These are phyloP conservation scores for Caretta caretta DNA, from an alignment of 2,113 vertebrate genomes.

Conservation along the genomic window DNA sequence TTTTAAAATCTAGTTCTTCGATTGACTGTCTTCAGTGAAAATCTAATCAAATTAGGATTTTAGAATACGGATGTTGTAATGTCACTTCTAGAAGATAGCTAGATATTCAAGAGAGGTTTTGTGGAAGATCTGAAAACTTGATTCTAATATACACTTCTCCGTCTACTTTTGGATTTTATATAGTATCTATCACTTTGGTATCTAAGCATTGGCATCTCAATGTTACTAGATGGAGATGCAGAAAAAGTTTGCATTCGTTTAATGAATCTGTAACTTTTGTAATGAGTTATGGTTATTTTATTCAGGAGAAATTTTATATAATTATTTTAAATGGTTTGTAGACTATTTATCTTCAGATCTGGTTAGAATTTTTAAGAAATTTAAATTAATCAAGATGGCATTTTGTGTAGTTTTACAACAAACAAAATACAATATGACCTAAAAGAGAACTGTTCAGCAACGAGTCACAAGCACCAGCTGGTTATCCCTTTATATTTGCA, in stretches of 20 bases:
- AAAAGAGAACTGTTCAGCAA: not conserved
- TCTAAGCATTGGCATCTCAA: not conserved
- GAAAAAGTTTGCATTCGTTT: not conserved
- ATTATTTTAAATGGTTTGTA: not conserved
- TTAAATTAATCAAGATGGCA: not conserved
- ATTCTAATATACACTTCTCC: not conserved
- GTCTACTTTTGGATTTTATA: not conserved
- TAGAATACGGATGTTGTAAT: constrained; percentile 23
- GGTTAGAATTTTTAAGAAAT: constrained; percentile 1
- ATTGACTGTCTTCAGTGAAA: constrained; percentile 43
- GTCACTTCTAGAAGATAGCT: constrained; percentile 15
- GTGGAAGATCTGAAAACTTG: not conserved
- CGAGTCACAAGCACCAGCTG: not conserved
- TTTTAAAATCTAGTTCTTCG: constrained; percentile 25
- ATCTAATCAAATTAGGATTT: constrained; percentile 46
- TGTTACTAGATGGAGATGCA: not conserved
- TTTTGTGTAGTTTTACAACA: not conserved
- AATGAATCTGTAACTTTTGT: not conserved
- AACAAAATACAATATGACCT: not conserved
- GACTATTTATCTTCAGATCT: not conserved
- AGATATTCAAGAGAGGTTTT: constrained; percentile 15
- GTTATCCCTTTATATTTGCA: not conserved
- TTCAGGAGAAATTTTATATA: not conserved
- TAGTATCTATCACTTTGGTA: not conserved
- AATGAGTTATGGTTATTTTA: not conserved